A percentile compares a stretch with the other conserved stretches of the same genome.
phyloP scores from a whole-genome alignment of 2,888 invertebrate genomes.

The Phymatocera aterrima region DNA sequence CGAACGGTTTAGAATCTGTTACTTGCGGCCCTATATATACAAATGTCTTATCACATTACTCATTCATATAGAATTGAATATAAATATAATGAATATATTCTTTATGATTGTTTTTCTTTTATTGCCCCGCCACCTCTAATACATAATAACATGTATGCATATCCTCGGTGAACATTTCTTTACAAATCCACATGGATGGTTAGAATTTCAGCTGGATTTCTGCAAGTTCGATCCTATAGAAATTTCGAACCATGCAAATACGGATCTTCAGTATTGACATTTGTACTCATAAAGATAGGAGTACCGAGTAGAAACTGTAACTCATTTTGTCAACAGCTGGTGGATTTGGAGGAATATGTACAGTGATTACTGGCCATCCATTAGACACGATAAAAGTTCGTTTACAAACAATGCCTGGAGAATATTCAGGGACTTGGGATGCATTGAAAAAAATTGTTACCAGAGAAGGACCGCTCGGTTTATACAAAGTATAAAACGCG shows the following conservation, averaged over 20 bases:
- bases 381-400: constrained; percentile 79
- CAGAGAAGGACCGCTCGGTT: constrained; percentile 74
- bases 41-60: too few relatives aligned
- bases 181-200: too few relatives aligned
- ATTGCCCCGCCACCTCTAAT: too few relatives aligned
- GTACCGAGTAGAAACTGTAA: not conserved
- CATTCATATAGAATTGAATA: too few relatives aligned
- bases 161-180: too few relatives aligned
- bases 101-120: too few relatives aligned
- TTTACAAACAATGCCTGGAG: constrained; percentile 78
- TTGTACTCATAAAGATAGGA: too few relatives aligned
- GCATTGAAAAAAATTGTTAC: constrained; percentile 75
- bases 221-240: too few relatives aligned
- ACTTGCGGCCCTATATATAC: not conserved
- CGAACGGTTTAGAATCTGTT: not conserved
- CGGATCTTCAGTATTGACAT: too few relatives aligned
- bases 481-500: constrained; percentile 61
- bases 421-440: constrained; percentile 78
- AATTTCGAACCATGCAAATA: too few relatives aligned
- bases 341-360: constrained; percentile 78
- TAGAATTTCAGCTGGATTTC: too few relatives aligned
- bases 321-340: constrained; percentile 67
- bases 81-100: not conserved
- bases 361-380: constrained; percentile 79
- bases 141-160: too few relatives aligned